Evolutionary conservation across 2,797 vertebrate genomes (phyloP).

Genomic region (Mastacembelus armatus): DNA sequence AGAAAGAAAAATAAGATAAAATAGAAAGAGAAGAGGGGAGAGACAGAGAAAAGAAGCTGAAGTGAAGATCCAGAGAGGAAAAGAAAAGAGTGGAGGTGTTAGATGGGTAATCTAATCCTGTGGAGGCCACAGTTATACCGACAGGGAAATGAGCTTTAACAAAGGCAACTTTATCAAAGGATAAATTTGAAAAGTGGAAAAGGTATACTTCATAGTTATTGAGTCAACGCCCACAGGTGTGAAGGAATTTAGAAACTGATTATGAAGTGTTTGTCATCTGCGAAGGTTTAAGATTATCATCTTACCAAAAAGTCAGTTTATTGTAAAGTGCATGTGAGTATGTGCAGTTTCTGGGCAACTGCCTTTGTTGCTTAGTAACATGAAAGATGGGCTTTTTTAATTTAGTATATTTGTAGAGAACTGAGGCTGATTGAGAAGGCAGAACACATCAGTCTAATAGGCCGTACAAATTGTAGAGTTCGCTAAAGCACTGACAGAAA

Average conservation of each 20-base stretch:
- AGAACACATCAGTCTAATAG: too few species aligned
- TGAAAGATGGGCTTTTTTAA: too few species aligned
- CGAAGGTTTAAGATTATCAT: conserved; percentile 12
- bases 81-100: conserved; percentile 56
- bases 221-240: conserved; percentile 42
- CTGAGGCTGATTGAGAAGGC: too few species aligned
- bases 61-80: conserved; percentile 44
- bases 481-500: too few species aligned
- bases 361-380: neutral
- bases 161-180: conserved; percentile 59
- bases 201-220: conserved; percentile 36
- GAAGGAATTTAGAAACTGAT: conserved; percentile 45
- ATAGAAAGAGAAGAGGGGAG: conserved; percentile 2
- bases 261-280: conserved; percentile 15
- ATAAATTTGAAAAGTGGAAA: conserved; percentile 55
- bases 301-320: neutral
- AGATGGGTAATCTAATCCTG: conserved; percentile 68
- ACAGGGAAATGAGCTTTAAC: conserved; percentile 65
- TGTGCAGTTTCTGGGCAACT: neutral
- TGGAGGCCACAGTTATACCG: conserved; percentile 50
- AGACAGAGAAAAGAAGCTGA: conserved; percentile 22
- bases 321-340: neutral
- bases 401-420: too few species aligned
- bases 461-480: too few species aligned
- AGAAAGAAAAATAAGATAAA: conserved; percentile 23